Evolutionary conservation across 2,797 vertebrate genomes (phyloP), one percentile per base, ranked within the genome.

Genomic region (Menidia menidia): DNA sequence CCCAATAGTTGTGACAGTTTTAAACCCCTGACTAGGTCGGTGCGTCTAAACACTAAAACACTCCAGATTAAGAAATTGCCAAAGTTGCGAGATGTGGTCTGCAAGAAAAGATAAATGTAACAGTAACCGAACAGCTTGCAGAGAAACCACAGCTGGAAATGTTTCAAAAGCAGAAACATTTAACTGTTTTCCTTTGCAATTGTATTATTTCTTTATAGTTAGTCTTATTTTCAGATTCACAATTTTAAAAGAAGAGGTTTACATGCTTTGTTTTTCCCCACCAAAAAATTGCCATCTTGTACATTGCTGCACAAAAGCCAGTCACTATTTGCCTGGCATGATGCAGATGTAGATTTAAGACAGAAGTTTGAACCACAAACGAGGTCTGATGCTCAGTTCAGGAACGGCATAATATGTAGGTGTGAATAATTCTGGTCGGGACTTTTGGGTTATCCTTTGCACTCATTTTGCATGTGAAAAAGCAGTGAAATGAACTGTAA

Each of bases 21-120:
- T 54, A 50, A 50, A 13, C 68, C 77, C 69, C 64, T 44, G 64
- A 51, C 53, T 69, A 70, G 39, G 73, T 16, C 35, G n/a, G 12
- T 1, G 18, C 31, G 19, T 59, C 10, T 16, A 50, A 51, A 14
- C 80, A 25, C 50, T 42, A 43, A 81, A 73, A 88, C 7, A 80
- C 15, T 63, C 31, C 32, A 61, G 33, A 25, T 6, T 41, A 62
- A 58, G 60, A 87, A 87, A 87, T 76, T 74, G 51, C 87, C 83
- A 90, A 87, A 85, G 87, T 86, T 81, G 82, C 86, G 82, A 67
- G 84, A 87, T 90, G 88, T 79, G 87, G 83, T 90, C 84, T 77
- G 59, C 33, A 67, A 70, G 71, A 92, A 92, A 90, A 80, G 82
- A 87, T 92, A 94, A 93, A 90, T 85, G 92, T 93, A 93, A 94